Conservation (phyloP, 1,140 invertebrate species). For the Conopomorpha cramerella region DNA sequence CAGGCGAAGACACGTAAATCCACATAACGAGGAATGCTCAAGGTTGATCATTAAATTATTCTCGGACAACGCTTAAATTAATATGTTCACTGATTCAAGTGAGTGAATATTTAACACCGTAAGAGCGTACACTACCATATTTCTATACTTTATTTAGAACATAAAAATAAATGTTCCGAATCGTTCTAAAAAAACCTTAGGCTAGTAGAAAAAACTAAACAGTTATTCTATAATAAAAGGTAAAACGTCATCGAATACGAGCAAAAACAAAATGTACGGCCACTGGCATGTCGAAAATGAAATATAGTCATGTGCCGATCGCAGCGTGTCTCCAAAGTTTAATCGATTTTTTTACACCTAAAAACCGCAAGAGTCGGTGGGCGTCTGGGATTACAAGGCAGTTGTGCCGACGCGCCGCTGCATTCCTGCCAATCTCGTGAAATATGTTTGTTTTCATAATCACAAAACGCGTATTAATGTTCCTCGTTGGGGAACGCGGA, state of each 20-base stretch:
- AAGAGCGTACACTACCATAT: no score
- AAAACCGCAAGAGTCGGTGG: constrained; percentile 52
- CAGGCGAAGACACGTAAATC: no score
- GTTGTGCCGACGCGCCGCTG: constrained; percentile 33
- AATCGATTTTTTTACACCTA: constrained; percentile 60
- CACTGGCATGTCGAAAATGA: constrained; percentile 36
- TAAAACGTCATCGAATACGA: constrained; percentile 54
- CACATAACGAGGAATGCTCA: no score
- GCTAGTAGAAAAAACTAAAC: no score
- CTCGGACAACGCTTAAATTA: no score
- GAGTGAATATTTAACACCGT: no score
- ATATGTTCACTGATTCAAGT: no score
- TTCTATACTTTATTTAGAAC: no score
- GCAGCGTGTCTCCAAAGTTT: constrained; percentile 51
- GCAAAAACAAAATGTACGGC: constrained; percentile 38
- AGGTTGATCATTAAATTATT: no score
- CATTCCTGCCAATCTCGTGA: constrained; percentile 35
- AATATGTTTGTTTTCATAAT: constrained; percentile 50
- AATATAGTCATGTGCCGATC: constrained; percentile 54
- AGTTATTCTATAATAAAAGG: constrained; percentile 31
- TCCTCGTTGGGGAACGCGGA: constrained; percentile 15
- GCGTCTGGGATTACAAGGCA: constrained; percentile 44
- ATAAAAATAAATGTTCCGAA: no score
- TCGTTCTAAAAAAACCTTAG: no score
- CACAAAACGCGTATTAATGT: constrained; percentile 31